Base-by-base conservation (phyloP, 2,797 vertebrate genomes). In the Aeoliscus strigatus region DNA sequence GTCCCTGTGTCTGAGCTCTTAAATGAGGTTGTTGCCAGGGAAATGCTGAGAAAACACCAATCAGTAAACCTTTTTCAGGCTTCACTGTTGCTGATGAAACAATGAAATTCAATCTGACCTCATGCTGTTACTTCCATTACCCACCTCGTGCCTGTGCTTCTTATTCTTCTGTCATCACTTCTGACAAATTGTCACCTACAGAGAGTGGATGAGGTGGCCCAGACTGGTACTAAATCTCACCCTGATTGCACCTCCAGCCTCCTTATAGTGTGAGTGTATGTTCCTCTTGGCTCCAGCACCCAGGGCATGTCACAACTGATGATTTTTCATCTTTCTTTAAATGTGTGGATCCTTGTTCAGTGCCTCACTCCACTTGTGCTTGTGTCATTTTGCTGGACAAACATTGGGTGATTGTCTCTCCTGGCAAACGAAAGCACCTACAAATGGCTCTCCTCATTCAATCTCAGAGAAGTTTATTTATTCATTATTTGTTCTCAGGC, bases 401-500 rank as follows among this genome's bases (percentile, higher is more conserved):
- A 28, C 15, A 33, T 14, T 51, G 36, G 27, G 15, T 47, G 16
- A 11, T 47, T 69, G n/a, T 2, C 30, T 34, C 30, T 11, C 34
- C 37, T 59, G 37, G 53, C 43, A 55, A 45, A 46, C 53, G 13
- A 6, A 51, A 25, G 54, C 60, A n/a, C 45, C 42, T 46, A 28
- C 51, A 59, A 71, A 76, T 69, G 51, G 63, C 58, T 39, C 48
- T 43, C 49, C 61, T 61, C 47, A 36, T 72, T 73, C 70, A 77
- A 60, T 77, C 66, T 64, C 40, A 9, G 51, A 49, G 53, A 73
- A 79, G 68, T 76, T 82, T 73, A 83, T 83, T 77, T 84, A 83
- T 86, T 82, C 73, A 86, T 78, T 69, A 75, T 79, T 77, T 75
- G 70, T 77, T 73, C 68, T 52, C 59, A 25, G 75, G 46, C 61